Conservation (phyloP, 1,140 invertebrate species). For the Alviniconcha marisindica region DNA sequence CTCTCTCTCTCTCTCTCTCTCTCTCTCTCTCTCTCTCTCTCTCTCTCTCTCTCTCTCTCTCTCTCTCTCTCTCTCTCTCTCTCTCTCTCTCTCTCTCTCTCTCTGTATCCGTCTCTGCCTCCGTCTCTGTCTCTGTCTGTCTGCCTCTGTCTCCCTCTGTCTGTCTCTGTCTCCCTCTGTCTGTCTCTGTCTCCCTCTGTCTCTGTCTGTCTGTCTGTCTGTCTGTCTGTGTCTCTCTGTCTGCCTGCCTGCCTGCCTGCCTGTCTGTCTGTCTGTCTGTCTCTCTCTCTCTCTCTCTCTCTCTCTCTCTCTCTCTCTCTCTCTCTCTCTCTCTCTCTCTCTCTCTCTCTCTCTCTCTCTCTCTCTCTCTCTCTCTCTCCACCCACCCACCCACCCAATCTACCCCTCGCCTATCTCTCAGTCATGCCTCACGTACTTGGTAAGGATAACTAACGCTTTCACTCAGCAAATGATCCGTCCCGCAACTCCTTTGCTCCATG, state of each 20-base stretch:
- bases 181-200: conserved; percentile 36
- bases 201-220: background rate
- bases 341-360: conserved; percentile 16
- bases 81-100: background rate
- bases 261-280: background rate
- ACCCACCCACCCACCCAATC: background rate
- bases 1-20: background rate
- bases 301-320: background rate
- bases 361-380: conserved; percentile 9
- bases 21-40: background rate
- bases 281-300: background rate
- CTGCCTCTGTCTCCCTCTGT: conserved; percentile 33
- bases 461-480: too few species aligned
- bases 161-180: conserved; percentile 31
- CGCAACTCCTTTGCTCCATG: too few species aligned
- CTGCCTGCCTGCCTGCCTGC: background rate
- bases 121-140: conserved; percentile 14
- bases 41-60: background rate
- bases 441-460: too few species aligned
- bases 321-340: conserved; percentile 12
- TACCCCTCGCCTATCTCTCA: too few species aligned
- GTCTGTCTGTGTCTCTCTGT: background rate
- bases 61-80: background rate
- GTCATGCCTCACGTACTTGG: too few species aligned
- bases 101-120: background rate